Evolutionary conservation across 2,113 vertebrate genomes (phyloP).

Genomic region (Setophaga kirtlandii): DNA sequence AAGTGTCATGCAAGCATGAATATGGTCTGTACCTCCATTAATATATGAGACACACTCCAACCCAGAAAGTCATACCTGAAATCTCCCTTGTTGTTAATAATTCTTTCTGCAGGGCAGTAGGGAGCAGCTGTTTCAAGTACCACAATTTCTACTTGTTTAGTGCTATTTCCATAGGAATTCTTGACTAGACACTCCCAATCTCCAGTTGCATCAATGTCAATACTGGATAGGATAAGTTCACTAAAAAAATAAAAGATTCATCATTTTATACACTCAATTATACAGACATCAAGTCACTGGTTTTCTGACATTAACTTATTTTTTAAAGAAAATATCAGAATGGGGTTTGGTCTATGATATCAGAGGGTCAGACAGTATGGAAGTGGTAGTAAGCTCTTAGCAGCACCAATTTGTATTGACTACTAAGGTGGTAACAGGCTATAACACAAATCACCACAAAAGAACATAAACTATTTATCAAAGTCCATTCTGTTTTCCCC

Average conservation of each 20-base stretch:
- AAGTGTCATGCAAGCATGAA: background rate
- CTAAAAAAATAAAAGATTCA: slow-evolving; percentile 64
- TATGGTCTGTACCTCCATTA: background rate
- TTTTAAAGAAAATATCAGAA: background rate
- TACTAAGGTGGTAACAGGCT: background rate
- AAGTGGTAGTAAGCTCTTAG: background rate
- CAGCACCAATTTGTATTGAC: background rate
- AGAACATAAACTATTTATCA: background rate
- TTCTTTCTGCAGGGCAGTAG: slow-evolving; percentile 86
- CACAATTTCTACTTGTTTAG: slow-evolving; percentile 86
- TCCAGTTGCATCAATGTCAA: slow-evolving; percentile 81
- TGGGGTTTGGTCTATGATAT: background rate
- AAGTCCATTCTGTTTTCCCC: background rate
- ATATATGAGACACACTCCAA: background rate
- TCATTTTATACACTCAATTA: background rate
- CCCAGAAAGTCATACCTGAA: slow-evolving; percentile 82
- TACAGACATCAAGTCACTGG: background rate
- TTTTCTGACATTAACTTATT: background rate
- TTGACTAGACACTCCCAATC: slow-evolving; percentile 88
- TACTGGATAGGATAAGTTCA: slow-evolving; percentile 88
- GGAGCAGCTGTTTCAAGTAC: slow-evolving; percentile 85
- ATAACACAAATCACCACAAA: background rate
- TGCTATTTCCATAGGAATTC: slow-evolving; percentile 86
- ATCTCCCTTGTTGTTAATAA: slow-evolving; percentile 90
- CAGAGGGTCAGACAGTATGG: background rate